A percentile compares a stretch with the other conserved stretches of the same genome.
phyloP scores from a whole-genome alignment of 1,140 invertebrate species.

The Sogatella furcifera region DNA sequence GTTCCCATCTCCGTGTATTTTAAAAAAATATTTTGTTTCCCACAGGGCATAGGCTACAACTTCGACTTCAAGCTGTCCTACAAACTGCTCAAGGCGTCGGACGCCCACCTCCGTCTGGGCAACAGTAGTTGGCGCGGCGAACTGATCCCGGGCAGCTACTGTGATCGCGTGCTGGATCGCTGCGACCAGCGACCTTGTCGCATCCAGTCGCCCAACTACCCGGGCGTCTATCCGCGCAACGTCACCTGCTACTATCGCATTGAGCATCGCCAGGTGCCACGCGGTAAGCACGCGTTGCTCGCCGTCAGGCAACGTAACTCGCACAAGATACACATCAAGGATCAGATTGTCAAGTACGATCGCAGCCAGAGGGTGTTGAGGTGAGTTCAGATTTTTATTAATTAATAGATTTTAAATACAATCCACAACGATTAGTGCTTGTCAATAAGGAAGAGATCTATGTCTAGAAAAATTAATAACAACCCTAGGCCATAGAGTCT shows the following conservation, averaged over 20 bases:
- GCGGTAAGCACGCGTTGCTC: slow-evolving; percentile 58
- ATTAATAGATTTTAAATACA: too few relatives aligned
- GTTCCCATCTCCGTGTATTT: too few relatives aligned
- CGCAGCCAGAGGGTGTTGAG: slow-evolving; percentile 59
- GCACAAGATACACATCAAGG: slow-evolving; percentile 69
- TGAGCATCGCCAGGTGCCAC: slow-evolving; percentile 53
- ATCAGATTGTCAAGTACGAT: slow-evolving; percentile 63
- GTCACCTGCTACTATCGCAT: slow-evolving; percentile 71
- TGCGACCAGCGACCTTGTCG: slow-evolving; percentile 52
- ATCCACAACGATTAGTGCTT: too few relatives aligned
- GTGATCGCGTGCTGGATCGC: slow-evolving; percentile 62
- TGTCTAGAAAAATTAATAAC: too few relatives aligned
- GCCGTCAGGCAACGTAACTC: slow-evolving; percentile 61
- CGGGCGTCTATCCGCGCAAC: slow-evolving; percentile 74
- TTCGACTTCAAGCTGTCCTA: slow-evolving; percentile 75
- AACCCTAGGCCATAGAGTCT: too few relatives aligned
- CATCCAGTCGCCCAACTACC: slow-evolving; percentile 76
- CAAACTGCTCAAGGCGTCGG: slow-evolving; percentile 62
- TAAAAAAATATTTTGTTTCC: background rate
- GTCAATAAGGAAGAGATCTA: too few relatives aligned
- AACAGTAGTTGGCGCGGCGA: slow-evolving; percentile 61
- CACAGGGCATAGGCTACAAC: slow-evolving; percentile 60
- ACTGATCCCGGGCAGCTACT: slow-evolving; percentile 57
- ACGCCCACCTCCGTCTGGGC: slow-evolving; percentile 64
- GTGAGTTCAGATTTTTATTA: slow-evolving; percentile 35